Evolutionary conservation across 2,888 invertebrate genomes (phyloP), one percentile per base, ranked within the genome.

Genomic region (Mesorhabditis belari): DNA sequence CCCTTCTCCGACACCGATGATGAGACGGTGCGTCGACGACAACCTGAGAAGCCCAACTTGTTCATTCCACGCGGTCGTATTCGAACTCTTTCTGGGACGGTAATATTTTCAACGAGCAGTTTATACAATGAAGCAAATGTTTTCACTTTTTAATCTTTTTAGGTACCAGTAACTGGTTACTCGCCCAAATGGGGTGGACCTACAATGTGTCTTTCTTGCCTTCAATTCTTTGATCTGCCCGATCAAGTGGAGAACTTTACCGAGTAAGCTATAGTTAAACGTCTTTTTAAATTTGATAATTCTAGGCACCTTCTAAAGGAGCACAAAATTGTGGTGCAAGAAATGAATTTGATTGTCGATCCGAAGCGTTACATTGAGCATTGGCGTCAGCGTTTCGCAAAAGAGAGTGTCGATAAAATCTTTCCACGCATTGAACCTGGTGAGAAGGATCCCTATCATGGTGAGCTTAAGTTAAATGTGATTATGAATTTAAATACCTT

Each of bases 221-320:
- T 81, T 58, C 74, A 80, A 60, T 80, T 80, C 64, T 80, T 80
- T 69, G 78, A 80, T 59, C 70, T 80, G 50, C 80, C 80, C 24
- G 75, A 76, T 49, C 66, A 77, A 60, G 64, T 77, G 5, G 58
- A 65, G 4, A 60, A 71, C 19, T 80, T 78, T 65, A 63, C 71
- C 4, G 73, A 74, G 61, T 67, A 50, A 29, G 64, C 58, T 23
- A 12, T 52, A 21, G 2, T 21, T 24, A 17, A 25, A n/a, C 6
- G 5, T 12, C 12, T 35, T 60, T 35, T 50, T 28, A 12, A 27
- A 29, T 55, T 21, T n/a, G 26, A 9, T 9, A 25, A 49, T 59
- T 55, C 21, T 25, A 65, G 62, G 5, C 80, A 80, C 70, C 64
- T 80, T 49, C 71, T 80, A 56, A 66, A 63, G 23, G 76, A 80